Conservation (phyloP, 2,888 invertebrate genomes). For the Beris morrisii region DNA sequence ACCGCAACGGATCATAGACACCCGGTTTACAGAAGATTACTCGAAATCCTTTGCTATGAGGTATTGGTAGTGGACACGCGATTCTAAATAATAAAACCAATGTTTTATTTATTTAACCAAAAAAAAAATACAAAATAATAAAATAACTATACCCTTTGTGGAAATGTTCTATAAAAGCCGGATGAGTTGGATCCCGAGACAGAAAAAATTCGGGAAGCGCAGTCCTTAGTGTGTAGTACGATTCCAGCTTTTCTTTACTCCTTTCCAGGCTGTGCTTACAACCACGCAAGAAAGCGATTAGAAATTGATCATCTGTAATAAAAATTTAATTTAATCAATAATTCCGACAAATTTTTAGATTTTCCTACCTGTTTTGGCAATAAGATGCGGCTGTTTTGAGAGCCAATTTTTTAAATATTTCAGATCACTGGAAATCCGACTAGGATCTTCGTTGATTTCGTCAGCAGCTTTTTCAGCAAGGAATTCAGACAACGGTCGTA, state of each 20-base stretch:
- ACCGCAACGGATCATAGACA: slow-evolving; percentile 53
- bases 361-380: slow-evolving; percentile 60
- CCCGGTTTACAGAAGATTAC: slow-evolving; percentile 54
- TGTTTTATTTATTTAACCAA: background rate
- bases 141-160: slow-evolving; percentile 52
- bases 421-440: slow-evolving; percentile 57
- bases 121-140: background rate
- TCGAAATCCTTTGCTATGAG: slow-evolving; percentile 50
- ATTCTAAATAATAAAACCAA: slow-evolving; percentile 48
- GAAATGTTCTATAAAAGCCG: slow-evolving; percentile 43
- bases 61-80: slow-evolving; percentile 54
- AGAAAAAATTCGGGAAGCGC: slow-evolving; percentile 60
- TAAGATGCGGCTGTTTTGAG: slow-evolving; percentile 61
- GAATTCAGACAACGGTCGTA: slow-evolving; percentile 52
- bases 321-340: background rate
- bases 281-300: slow-evolving; percentile 65
- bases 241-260: slow-evolving; percentile 65
- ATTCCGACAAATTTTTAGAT: background rate
- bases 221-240: slow-evolving; percentile 60
- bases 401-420: slow-evolving; percentile 62
- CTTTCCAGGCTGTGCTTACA: slow-evolving; percentile 67
- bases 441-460: slow-evolving; percentile 62
- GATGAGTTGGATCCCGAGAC: slow-evolving; percentile 51
- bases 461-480: slow-evolving; percentile 58
- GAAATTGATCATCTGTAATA: slow-evolving; percentile 64